phyloP scores from a whole-genome alignment of 2,888 invertebrate species.

The Gonocerus acuteangulatus region DNA sequence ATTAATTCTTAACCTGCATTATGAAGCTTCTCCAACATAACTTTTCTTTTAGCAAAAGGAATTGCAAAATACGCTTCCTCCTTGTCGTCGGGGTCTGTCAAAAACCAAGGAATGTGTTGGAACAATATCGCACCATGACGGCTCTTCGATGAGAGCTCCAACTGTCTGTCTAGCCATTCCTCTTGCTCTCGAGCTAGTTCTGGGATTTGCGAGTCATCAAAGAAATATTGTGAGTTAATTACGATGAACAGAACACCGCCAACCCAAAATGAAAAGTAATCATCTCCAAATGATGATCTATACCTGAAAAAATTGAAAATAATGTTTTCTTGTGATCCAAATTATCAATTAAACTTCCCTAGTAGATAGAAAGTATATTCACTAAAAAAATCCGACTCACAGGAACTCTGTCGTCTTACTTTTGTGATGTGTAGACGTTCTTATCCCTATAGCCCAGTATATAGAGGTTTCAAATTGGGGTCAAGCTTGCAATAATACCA shows the following conservation, averaged over 20 bases:
- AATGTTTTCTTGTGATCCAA: too few species aligned
- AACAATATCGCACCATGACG: constrained; percentile 41
- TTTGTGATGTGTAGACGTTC: too few species aligned
- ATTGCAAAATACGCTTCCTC: constrained; percentile 44
- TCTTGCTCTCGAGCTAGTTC: constrained; percentile 43
- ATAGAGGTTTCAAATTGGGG: too few species aligned
- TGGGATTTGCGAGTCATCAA: constrained; percentile 39
- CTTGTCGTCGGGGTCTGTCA: constrained; percentile 41
- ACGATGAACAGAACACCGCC: constrained; percentile 48
- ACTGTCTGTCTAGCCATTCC: constrained; percentile 44
- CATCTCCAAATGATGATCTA: constrained; percentile 44
- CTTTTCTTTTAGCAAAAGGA: constrained; percentile 39
- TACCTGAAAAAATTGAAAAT: too few species aligned
- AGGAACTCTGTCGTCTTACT: too few species aligned
- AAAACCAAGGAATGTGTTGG: constrained; percentile 48
- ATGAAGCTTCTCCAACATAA: constrained; percentile 43
- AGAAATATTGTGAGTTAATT: constrained; percentile 46
- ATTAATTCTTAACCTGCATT: constrained; percentile 44
- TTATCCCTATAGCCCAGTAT: too few species aligned
- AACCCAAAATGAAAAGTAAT: constrained; percentile 48
- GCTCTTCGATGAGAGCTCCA: constrained; percentile 38
- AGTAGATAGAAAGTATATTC: too few species aligned
- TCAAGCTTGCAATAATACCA: too few species aligned
- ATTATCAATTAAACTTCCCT: too few species aligned
- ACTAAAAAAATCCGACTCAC: too few species aligned